Base-by-base conservation (phyloP, 2,113 vertebrate species). In the Fukomys damarensis region DNA sequence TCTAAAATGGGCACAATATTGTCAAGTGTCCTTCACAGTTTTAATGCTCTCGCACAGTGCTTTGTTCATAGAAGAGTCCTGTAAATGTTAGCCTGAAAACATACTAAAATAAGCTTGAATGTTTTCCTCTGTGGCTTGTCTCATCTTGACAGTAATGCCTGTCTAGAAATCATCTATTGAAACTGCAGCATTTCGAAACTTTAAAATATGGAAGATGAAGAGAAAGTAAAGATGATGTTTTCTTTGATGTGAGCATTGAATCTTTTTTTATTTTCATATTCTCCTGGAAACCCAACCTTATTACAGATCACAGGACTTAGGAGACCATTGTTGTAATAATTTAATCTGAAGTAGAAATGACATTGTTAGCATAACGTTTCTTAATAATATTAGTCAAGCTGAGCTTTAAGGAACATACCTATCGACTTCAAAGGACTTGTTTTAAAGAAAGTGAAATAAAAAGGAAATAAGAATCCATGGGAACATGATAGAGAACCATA, bases 341-440 rank as follows among this genome's bases (percentile, higher is more conserved):
- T 96, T 72, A 94, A 83, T 97, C 91, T 80, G 72, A 95, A 63
- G 52, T 84, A 96, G 65, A 89, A 86, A 59, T 96, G 91, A 96
- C 83, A 96, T 95, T 86, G 76, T 43, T 89, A 98, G 96, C 13
- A 8, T 56, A 87, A 89, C 4, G 4, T 61, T 95, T 97, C 87
- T 97, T 97, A 97, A 84, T 59, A 95, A 32, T 88, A 58, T 96
- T 97, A 93, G 87, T 92, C 97, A 97, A 88, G 93, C 95, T 96
- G 72, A 98, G 76, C 82, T 95, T 96, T 95, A 97, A 98, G 91
- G 72, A 98, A 96, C 72, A 35, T 83, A 95, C 86, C 95, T 91
- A 94, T 88, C 81, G 85, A 95, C 94, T 94, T 97, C 77, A 96
- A 95, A 97, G 83, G 70, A 81, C 91, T 95, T 92, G 41, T 52